Conservation (phyloP, 2,888 invertebrate genomes). For the Erynnis tages region DNA sequence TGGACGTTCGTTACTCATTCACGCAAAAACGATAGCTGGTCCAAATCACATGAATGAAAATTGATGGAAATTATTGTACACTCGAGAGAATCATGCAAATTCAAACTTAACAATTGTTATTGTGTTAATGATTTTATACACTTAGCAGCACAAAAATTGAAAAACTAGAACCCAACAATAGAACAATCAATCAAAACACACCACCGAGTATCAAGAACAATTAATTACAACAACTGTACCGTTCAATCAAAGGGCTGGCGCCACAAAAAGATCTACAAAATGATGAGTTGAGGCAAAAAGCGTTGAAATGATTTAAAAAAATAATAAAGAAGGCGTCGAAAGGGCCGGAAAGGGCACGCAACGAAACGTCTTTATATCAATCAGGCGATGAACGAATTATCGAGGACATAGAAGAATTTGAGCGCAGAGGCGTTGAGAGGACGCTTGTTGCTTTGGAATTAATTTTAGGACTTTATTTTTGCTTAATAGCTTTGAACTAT, state of each 20-base stretch:
- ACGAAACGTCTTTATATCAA: conserved; percentile 41
- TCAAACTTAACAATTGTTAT: no score
- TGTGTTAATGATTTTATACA: no score
- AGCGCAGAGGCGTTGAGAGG: neutral
- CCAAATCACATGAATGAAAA: no score
- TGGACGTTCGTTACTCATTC: no score
- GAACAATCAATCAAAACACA: neutral
- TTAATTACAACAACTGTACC: conserved; percentile 45
- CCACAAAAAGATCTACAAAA: conserved; percentile 35
- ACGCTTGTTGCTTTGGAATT: no score
- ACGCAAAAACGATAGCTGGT: no score
- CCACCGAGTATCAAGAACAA: conserved; percentile 4
- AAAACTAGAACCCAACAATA: neutral
- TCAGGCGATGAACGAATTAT: conserved; percentile 41
- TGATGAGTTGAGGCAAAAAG: conserved; percentile 45
- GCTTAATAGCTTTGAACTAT: no score
- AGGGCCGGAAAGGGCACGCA: conserved; percentile 57
- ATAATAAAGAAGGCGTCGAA: conserved; percentile 48
- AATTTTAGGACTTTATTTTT: no score
- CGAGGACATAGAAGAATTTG: conserved; percentile 10
- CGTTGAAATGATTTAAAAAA: conserved; percentile 59
- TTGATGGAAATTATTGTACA: no score
- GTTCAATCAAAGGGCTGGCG: conserved; percentile 62
- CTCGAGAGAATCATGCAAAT: no score
- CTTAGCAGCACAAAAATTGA: no score